A percentile compares a stretch with the other conserved stretches of the same genome.
phyloP scores from a whole-genome alignment of 2,888 invertebrate genomes.

The Melanotus villosus region DNA sequence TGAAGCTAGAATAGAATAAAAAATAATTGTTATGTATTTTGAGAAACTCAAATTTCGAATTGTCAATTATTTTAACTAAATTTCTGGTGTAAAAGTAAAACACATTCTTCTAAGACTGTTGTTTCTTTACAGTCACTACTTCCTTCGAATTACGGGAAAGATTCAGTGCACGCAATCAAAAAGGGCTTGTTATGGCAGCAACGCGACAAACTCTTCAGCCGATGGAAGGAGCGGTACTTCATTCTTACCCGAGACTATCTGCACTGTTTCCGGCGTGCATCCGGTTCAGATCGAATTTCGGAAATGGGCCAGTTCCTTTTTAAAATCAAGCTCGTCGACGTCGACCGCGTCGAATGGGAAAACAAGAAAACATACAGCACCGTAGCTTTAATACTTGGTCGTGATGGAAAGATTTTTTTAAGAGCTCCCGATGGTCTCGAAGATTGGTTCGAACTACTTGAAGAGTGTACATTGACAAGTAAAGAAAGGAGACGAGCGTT shows the following conservation, averaged over 20 bases:
- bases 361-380: conserved; percentile 77
- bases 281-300: conserved; percentile 72
- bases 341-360: conserved; percentile 77
- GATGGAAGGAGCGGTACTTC: conserved; percentile 79
- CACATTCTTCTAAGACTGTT: too few relatives aligned
- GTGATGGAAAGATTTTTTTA: conserved; percentile 69
- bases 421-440: conserved; percentile 73
- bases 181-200: conserved; percentile 77
- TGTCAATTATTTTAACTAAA: too few relatives aligned
- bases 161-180: conserved; percentile 74
- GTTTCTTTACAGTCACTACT: conserved; percentile 61
- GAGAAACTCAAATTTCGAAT: too few relatives aligned
- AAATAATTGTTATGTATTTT: too few relatives aligned
- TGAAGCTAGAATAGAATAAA: too few relatives aligned
- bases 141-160: conserved; percentile 61
- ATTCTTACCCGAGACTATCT: conserved; percentile 77
- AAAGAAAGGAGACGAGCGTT: conserved; percentile 75
- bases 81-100: too few relatives aligned
- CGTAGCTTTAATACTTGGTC: conserved; percentile 71
- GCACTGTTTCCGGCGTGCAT: conserved; percentile 76
- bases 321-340: conserved; percentile 76
- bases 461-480: conserved; percentile 76
- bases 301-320: conserved; percentile 80
- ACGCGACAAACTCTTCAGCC: conserved; percentile 75
- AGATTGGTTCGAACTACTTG: conserved; percentile 77